Evolutionary conservation across 2,797 vertebrate species (phyloP), one percentile per base, ranked within the genome.

Genomic region (Spinibarbus caldwelli): DNA sequence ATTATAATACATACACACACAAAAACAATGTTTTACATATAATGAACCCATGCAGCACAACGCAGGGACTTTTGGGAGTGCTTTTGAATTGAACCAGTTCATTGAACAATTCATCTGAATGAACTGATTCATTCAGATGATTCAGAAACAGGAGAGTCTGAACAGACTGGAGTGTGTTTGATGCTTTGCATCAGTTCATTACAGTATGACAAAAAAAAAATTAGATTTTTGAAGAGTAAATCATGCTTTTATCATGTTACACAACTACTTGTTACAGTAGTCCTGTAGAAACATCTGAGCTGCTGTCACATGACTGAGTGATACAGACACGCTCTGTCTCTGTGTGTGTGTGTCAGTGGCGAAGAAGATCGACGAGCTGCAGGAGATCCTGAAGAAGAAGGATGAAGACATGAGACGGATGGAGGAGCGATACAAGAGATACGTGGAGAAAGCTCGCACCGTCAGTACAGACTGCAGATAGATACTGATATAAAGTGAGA

Each of bases 401-500:
- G 97, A 98, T 0, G 96, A 96, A 3, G 97, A 97, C 91, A 95
- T 98, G 95, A 95, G 92, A 84, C 95, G 95, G 89, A 97, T 98
- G 97, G 97, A 98, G 92, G 95, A 97, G 31, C 91, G 96, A n/a
- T 98, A 96, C 92, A 97, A 96, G 71, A 93, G 93, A 84, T 97
- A 97, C 0, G 92, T 97, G 92, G 97, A 96, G 70, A 97, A 95
- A 85, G 97, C 96, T 0, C 95, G 94, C 86, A 96, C 93, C 85
- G 97, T 98, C 88, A 93, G 94, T 41, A 9, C n/a, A 47, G 36
- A 31, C 59, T 29, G 6, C 26, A 64, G 59, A 64, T 0, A 64
- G 59, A 31, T 15, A 31, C 23, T 57, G 54, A 9, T 15, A 12
- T 64, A 2, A 15, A 64, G 26, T 3, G 14, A 17, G 14, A 15